Conservation (phyloP, 2,113 vertebrate species). For the Boleophthalmus pectinirostris region DNA sequence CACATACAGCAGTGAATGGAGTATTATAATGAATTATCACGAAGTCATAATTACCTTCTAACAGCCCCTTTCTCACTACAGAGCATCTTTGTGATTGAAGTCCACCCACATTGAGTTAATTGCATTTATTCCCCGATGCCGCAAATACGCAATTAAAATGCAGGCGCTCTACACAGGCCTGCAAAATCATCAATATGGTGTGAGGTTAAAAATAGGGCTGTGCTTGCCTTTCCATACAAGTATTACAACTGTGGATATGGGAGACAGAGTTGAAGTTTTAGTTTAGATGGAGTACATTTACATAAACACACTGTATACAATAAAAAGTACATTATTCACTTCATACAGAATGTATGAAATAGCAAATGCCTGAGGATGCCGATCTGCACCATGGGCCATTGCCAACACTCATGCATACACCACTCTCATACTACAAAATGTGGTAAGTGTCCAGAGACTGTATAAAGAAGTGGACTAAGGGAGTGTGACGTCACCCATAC, state of each 20-base stretch:
- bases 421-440: too few species aligned
- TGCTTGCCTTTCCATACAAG: constrained; percentile 6
- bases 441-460: too few species aligned
- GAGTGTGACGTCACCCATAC: too few species aligned
- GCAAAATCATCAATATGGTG: constrained; percentile 67
- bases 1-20: constrained; percentile 32
- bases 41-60: constrained; percentile 75
- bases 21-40: constrained; percentile 72
- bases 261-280: neutral
- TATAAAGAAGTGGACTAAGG: too few species aligned
- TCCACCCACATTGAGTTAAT: constrained; percentile 79
- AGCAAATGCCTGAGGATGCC: too few species aligned
- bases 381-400: too few species aligned
- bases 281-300: neutral
- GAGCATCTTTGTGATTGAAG: constrained; percentile 77
- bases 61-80: constrained; percentile 73
- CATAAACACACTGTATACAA: neutral
- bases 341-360: too few species aligned
- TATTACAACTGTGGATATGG: neutral
- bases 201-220: constrained; percentile 52
- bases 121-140: constrained; percentile 72
- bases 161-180: constrained; percentile 57
- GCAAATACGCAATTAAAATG: constrained; percentile 73
- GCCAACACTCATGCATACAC: too few species aligned
- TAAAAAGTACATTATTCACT: neutral